A percentile compares a stretch with the other conserved stretches of the same genome.
Conservation (phyloP, 2,797 vertebrate species). For the Pangasius mekongensis region DNA sequence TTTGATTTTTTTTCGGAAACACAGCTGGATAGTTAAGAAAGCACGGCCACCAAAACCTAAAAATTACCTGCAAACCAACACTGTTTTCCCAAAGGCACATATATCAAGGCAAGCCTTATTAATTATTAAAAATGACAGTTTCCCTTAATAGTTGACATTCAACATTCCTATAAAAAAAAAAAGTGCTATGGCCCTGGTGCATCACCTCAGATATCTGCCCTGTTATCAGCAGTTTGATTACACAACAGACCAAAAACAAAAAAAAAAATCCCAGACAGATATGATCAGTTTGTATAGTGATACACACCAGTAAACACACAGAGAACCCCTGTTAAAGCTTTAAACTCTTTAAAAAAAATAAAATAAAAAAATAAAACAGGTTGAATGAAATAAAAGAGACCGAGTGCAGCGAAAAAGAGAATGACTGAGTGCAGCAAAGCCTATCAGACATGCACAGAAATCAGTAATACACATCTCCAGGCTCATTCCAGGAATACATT, state of each 20-base stretch:
- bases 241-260: constrained; percentile 10
- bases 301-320: not conserved
- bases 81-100: not conserved
- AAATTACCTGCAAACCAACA: not conserved
- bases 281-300: not conserved
- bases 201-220: not conserved
- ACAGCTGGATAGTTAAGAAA: not conserved
- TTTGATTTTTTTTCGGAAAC: not conserved
- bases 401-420: not conserved
- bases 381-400: not conserved
- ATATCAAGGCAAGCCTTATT: not conserved
- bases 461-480: not conserved
- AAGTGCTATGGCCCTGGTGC: not conserved
- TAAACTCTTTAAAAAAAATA: too few species aligned
- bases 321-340: not conserved
- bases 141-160: constrained; percentile 42
- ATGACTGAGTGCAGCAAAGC: not conserved
- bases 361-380: not conserved
- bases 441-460: not conserved
- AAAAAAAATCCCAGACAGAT: not conserved
- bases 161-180: constrained; percentile 21
- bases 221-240: constrained; percentile 11
- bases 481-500: constrained; percentile 21
- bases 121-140: constrained; percentile 18
- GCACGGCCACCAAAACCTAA: too few species aligned